phyloP scores from a whole-genome alignment of 2,888 invertebrate genomes.

The Endomychus coccineus region DNA sequence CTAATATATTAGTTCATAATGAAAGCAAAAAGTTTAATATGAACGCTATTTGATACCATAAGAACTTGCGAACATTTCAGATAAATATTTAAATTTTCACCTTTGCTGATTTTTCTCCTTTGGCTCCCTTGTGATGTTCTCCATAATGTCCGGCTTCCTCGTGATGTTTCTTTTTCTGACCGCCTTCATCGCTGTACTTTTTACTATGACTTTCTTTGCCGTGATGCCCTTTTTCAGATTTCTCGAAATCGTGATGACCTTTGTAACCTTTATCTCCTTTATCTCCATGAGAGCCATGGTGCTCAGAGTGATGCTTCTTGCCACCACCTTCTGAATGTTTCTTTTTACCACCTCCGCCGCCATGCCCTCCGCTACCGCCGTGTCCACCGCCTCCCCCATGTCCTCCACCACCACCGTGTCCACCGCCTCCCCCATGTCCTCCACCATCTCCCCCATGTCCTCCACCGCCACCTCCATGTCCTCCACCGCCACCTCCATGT shows the following conservation, averaged over 20 bases:
- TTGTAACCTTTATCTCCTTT: constrained; percentile 39
- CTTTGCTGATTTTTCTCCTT: constrained; percentile 46
- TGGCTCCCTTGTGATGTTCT: constrained; percentile 47
- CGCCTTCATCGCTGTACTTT: constrained; percentile 45
- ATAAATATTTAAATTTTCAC: constrained; percentile 23
- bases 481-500: constrained; percentile 15
- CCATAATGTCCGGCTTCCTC: constrained; percentile 45
- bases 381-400: no score
- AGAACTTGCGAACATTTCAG: no score
- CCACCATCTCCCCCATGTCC: constrained; percentile 18
- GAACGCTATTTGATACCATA: no score
- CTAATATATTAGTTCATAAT: neutral
- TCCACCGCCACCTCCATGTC: constrained; percentile 13
- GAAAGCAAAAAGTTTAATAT: neutral
- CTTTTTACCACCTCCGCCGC: constrained; percentile 12
- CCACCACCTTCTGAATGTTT: constrained; percentile 32
- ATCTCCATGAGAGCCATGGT: constrained; percentile 32
- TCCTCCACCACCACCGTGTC: constrained; percentile 20
- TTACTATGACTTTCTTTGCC: constrained; percentile 46
- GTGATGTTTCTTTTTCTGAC: constrained; percentile 47
- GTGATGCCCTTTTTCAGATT: constrained; percentile 39
- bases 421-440: constrained; percentile 18
- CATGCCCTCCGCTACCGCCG: constrained; percentile 10
- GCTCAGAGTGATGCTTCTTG: constrained; percentile 30
- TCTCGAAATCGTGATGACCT: constrained; percentile 36